Evolutionary conservation across 2,797 vertebrate genomes (phyloP), one percentile per base, ranked within the genome.

Genomic region (Lacerta bilineata): DNA sequence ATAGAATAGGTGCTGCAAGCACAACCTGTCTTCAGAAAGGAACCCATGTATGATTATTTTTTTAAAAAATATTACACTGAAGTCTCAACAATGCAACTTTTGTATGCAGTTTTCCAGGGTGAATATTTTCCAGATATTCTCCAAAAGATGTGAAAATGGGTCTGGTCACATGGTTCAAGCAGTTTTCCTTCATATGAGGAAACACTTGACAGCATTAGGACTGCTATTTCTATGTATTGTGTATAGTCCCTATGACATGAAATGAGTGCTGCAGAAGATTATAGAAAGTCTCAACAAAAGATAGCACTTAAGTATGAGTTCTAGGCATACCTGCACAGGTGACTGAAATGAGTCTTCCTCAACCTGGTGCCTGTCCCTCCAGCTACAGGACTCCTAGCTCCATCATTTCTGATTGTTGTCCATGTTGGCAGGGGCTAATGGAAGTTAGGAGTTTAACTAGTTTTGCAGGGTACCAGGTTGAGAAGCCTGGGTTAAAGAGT

Each of bases 1-100:
- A 55, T 15, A 18, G 27, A 55, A 33, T 50, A 61, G 78, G 33
- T 80, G n/a, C 15, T 23, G 23, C 10, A 23, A n/a, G 68, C 18
- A 20, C 43, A 50, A 23, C 23, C 33, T 80, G 61, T 20, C 79
- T 64, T 64, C 43, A 36, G 29, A 18, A 83, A 83, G 27, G 36
- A 81, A 81, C 15, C 5, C 2, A 43, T 3, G 2, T 39, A 15
- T 68, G 27, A 83, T 13, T 8, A 83, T 50, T 69, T 83, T 15
- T 33, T 55, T 20, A 50, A 11, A 50, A 50, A 50, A 55, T 50
- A 29, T 69, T 46, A 50, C 4, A 71, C 66, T 29, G 23, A 82
- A 76, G 39, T n/a, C 75, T 71, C 18, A 88, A 33, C 85, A 88
- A 91, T 1, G 81, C 25, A 89, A 88, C 46, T 85, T 7, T 79